Evolutionary conservation across 2,888 invertebrate species (phyloP).

Genomic region (Eupithecia centaureata): DNA sequence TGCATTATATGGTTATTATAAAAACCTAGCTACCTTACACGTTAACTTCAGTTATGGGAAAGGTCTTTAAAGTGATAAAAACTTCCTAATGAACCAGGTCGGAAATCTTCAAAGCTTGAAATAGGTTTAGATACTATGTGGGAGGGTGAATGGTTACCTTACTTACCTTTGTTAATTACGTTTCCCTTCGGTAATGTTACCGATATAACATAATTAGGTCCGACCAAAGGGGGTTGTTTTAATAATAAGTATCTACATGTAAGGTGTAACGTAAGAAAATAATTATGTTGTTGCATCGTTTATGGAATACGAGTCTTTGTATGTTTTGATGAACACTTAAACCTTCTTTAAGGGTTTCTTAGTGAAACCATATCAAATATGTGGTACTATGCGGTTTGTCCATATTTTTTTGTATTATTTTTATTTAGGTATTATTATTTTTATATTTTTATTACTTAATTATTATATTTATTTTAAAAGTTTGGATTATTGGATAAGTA

Average conservation of each 20-base stretch:
- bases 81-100: neutral
- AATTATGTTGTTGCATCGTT: neutral
- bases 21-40: too few species aligned
- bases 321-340: neutral
- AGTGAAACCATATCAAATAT: too few species aligned
- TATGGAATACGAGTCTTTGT: neutral
- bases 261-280: neutral
- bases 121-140: neutral
- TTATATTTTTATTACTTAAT: too few species aligned
- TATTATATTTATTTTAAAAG: too few species aligned
- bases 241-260: neutral
- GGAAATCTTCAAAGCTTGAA: neutral
- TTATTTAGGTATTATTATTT: too few species aligned
- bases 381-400: too few species aligned
- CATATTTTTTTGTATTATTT: too few species aligned
- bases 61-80: neutral
- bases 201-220: neutral
- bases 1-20: too few species aligned
- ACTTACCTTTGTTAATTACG: neutral
- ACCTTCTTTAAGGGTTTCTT: neutral
- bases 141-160: neutral
- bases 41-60: too few species aligned
- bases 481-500: too few species aligned
- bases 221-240: neutral
- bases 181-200: constrained; percentile 1